Evolutionary conservation across 2,113 vertebrate species (phyloP).

Genomic region (Dasyornis broadbenti): DNA sequence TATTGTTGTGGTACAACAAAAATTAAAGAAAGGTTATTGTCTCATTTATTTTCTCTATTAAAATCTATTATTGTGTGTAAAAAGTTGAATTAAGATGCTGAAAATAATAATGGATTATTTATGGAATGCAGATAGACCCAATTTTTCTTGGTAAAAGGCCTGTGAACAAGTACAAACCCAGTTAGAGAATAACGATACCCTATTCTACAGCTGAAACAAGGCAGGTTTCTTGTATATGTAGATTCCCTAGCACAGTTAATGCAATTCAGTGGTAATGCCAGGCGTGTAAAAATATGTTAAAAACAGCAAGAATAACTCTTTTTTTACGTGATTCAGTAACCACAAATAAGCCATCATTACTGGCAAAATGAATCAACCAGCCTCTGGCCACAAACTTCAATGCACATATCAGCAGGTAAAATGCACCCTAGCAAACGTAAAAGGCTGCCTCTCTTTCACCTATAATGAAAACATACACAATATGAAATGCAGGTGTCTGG

Average conservation of each 20-base stretch:
- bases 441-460: not conserved
- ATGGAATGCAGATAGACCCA: not conserved
- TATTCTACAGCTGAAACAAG: not conserved
- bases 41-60: not conserved
- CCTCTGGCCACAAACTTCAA: slow-evolving; percentile 10
- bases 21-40: not conserved
- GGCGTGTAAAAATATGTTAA: slow-evolving; percentile 14
- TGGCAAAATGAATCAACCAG: slow-evolving; percentile 34
- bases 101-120: not conserved
- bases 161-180: not conserved
- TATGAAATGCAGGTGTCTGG: not conserved
- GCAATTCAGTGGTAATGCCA: not conserved
- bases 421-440: not conserved
- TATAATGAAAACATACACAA: not conserved
- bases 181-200: not conserved
- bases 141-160: not conserved
- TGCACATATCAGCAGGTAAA: not conserved
- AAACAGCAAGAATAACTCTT: slow-evolving; percentile 16
- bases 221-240: not conserved
- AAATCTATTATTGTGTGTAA: not conserved
- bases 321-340: not conserved
- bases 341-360: slow-evolving; percentile 34
- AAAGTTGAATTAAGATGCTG: not conserved
- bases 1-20: not conserved
- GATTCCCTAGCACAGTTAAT: not conserved